Base-by-base conservation (phyloP, 2,113 vertebrate species). In the Mus spicilegus region DNA sequence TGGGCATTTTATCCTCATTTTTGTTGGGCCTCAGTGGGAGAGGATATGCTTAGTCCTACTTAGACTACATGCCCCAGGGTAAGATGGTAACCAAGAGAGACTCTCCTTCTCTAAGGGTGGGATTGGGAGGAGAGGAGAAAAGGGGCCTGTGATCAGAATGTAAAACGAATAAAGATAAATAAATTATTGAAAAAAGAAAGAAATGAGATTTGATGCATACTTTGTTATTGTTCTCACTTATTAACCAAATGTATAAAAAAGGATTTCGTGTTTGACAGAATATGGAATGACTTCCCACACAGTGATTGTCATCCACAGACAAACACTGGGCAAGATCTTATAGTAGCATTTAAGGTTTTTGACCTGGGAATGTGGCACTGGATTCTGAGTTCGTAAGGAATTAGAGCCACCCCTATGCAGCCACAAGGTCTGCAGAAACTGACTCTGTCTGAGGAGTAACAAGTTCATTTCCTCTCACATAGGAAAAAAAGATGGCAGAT, bases 211-310 rank as follows among this genome's bases (percentile, higher is more conserved):
- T 61, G 1, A 58, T 20, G 87, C 28, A 70, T 56, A 78, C 3
- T 19, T 88, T 8, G 36, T 39, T 54, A 16, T 13, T 73, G 17
- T 7, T 97, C 92, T 69, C 54, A 61, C 14, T 97, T 94, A 51
- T 24, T 69, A 80, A 94, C 39, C 4, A 73, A 81, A 33, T 39
- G 70, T 65, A 85, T 28, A 72, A 73, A 87, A 14, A 75, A 11
- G 82, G 28, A 33, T 81, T 54, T 76, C 5, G 11, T 82, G 26
- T 89, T 90, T 78, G 54, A 19, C 7, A 26, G 80, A 36, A 39
- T 81, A 54, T 4, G 81, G 51, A 76, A 86, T 42, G 7, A 67
- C 87, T 92, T 81, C 58, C 30, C 61, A 69, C 36, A 76, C 11
- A 28, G 63, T 36, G 19, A 46, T 3, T 70, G 77, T 3, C 7